Evolutionary conservation across 2,888 invertebrate species (phyloP).

Genomic region (Leptopterna dolabrata): DNA sequence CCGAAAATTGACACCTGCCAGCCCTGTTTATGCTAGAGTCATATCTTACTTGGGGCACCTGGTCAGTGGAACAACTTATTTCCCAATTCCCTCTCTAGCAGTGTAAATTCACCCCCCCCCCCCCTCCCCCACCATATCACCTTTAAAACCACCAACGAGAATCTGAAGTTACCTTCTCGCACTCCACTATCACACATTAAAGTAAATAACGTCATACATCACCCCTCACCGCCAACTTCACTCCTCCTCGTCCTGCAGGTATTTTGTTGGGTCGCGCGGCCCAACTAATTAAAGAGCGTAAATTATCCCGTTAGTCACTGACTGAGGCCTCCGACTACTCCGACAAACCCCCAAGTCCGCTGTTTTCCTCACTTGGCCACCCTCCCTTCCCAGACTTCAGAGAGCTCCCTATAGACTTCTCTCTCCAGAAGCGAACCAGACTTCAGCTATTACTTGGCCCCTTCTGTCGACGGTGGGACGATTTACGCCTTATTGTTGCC

Average conservation of each 20-base stretch:
- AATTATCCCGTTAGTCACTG: conserved; percentile 6
- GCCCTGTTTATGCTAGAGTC: too few species aligned
- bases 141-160: too few species aligned
- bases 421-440: too few species aligned
- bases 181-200: background rate
- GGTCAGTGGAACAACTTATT: too few species aligned
- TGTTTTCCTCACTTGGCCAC: background rate
- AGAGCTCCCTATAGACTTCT: too few species aligned
- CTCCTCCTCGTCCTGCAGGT: background rate
- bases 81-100: too few species aligned
- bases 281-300: conserved; percentile 9
- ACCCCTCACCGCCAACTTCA: background rate
- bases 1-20: too few species aligned
- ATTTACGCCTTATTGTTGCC: conserved; percentile 24
- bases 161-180: background rate
- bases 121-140: too few species aligned
- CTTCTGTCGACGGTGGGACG: background rate
- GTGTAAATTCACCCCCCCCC: too few species aligned
- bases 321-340: background rate
- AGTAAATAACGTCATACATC: conserved; percentile 28
- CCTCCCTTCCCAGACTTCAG: background rate
- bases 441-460: background rate
- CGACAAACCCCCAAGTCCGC: background rate
- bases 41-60: too few species aligned
- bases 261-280: conserved; percentile 26